Base-by-base conservation (phyloP, 2,797 vertebrate genomes). In the Balearica regulorum region DNA sequence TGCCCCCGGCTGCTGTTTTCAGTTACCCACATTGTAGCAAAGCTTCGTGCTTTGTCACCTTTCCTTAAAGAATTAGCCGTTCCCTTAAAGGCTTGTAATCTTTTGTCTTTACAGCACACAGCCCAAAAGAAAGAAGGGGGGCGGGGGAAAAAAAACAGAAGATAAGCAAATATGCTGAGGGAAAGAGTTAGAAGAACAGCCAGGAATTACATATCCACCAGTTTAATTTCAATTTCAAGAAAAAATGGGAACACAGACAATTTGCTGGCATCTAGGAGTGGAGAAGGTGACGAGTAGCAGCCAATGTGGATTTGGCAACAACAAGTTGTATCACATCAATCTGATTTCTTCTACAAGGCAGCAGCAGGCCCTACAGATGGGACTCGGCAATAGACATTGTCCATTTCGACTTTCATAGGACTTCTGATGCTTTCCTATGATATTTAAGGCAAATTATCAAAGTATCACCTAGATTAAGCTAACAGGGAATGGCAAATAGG, bases 141-240 rank as follows among this genome's bases (percentile, higher is more conserved):
- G 3, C 3, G 15, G 1, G 13, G 16, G 20, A 53, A 25, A 28
- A 25, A 25, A 25, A 43, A 0, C 33, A 75, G 37, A 87, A 81
- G 26, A 85, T 57, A 90, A 83, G 33, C 22, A 92, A 91, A 19
- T 60, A 79, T 29, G 4, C 68, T 93, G 64, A 92, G 60, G 21
- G 37, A 87, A 80, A 24, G 49, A 86, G 29, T 13, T 13, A 44
- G 54, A 84, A 91, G 68, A 87, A 57, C 31, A 78, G 75, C 51
- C 89, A 89, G 83, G 84, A 91, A 85, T 61, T 91, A 58, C 35
- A 87, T 37, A 83, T 35, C 89, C 83, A 93, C 17, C 51, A 60
- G 19, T 85, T 92, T 75, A 55, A 85, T 53, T 93, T 80, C 41
- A 66, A 55, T 89, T 87, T 79, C 49, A 89, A 92, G 43, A 53